Evolutionary conservation across 2,888 invertebrate species (phyloP), one percentile per base, ranked within the genome.

Genomic region (Terebella lapidaria): DNA sequence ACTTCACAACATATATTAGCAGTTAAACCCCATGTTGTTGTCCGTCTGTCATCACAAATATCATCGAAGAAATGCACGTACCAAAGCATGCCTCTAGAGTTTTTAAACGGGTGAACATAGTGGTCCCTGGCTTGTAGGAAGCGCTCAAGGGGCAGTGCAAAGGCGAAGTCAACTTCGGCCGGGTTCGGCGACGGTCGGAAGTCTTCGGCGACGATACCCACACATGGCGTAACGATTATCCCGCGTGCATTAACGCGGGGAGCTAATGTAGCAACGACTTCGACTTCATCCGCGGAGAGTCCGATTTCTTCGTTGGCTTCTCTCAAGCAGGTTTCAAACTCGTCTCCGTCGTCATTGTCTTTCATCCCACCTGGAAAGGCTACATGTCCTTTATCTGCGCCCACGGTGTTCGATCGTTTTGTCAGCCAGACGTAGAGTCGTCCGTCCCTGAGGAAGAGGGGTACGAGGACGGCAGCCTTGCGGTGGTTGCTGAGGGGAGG

Each of bases 221-320:
- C 68, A 3, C 77, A 72, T 10, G 76, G 72, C 26, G 68, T 70
- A 3, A 77, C 72, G 3, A 74, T 30, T 25, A 70, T 69, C 51
- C 66, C 64, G n/a, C 71, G 70, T 25, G 3, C 52, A 18, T 67
- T 71, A 35, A n/a, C 58, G 2, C 69, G 55, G 4, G 71, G 71
- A 5, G 68, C 61, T 18, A 76, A 59, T 18, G 69, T 58, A 15
- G 65, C 71, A 18, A 79, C 29, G 20, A 78, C 65, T 22, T 69
- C 65, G 3, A 78, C 76, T 35, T 70, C 35, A 15, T 63, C 35
- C 18, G 67, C 68, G 3, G 61, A 30, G 27, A 80, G 63, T 1
- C 78, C 78, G 26, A 78, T 73, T 64, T 80, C 79, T 62, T 80
- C 79, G 20, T 74, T 61, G 1, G 79, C 73, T 64, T 80, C 79